phyloP scores from a whole-genome alignment of 2,888 invertebrate genomes.

The Agrotis puta region DNA sequence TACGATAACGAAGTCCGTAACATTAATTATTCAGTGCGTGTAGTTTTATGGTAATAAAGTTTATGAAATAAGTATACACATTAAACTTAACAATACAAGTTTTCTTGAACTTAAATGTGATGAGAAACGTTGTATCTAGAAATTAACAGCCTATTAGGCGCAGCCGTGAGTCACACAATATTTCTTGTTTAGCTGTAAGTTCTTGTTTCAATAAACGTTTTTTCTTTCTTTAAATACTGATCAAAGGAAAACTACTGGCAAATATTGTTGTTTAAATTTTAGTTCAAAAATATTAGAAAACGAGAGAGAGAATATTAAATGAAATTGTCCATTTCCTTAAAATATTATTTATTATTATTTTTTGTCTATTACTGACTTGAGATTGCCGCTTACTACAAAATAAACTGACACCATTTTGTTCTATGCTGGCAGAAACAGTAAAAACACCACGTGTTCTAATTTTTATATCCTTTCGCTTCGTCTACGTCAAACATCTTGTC shows the following conservation, averaged over 20 bases:
- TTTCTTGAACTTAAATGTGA: conserved; percentile 5
- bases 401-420: background rate
- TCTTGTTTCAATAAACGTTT: too few relatives aligned
- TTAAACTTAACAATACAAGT: background rate
- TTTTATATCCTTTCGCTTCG: background rate
- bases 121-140: conserved; percentile 7
- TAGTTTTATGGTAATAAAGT: conserved; percentile 17
- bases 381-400: background rate
- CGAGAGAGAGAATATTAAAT: too few relatives aligned
- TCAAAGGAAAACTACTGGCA: background rate
- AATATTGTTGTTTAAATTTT: background rate
- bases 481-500: conserved; percentile 6
- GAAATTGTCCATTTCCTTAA: background rate
- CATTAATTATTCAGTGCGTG: conserved; percentile 8
- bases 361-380: background rate
- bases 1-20: background rate
- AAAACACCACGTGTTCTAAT: background rate
- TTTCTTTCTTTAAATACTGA: too few relatives aligned
- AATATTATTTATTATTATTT: too few relatives aligned
- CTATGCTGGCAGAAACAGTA: background rate
- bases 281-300: background rate
- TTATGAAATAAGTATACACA: conserved; percentile 24
- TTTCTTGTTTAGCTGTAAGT: too few relatives aligned
- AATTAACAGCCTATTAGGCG: background rate
- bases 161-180: too few relatives aligned